Base-by-base conservation (phyloP, 2,113 vertebrate genomes). In the Cepphus grylle region DNA sequence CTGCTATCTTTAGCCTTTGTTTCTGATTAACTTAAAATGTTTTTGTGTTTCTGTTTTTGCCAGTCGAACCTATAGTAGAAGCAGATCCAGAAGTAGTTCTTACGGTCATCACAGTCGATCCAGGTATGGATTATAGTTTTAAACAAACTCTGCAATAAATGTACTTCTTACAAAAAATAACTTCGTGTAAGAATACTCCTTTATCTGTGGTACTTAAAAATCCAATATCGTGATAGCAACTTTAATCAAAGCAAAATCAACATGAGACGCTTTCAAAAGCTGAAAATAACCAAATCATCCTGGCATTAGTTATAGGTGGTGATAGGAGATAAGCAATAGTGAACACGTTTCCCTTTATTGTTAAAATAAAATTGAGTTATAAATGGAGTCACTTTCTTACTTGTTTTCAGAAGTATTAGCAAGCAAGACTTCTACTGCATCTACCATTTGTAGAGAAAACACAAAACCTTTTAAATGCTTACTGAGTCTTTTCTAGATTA, bases 11-110 rank as follows among this genome's bases (percentile, higher is more conserved):
- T 50, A 80, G 21, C 11, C 1, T 15, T 84, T 67, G 6, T 25
- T n/a, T 29, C 8, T 10, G n/a, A 7, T 63, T 65, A 58, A 32
- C 26, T 53, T 8, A 38, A 76, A 43, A 45, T 13, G 7, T 10
- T 40, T 87, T 65, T 73, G 8, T 93, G 30, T 11, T 62, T 58
- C 66, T 80, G 6, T 85, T 91, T 92, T 94, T 88, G 9, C 42
- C 96, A 98, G 98, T 88, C 98, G 98, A 91, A 98, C 98, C 2
- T 99, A 99, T n/a, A 99, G 99, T 70, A 98, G 99, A 95, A 99
- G 99, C 96, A 98, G 98, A 45, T 99, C 99, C 94, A 98, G 99
- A 97, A 99, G 99, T 95, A 98, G 97, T 63, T 99, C 99, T 0
- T 98, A 98, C 0, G 97, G 97, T 77, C 98, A 97, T 67, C 98